phyloP scores from a whole-genome alignment of 2,113 vertebrate species.

The human region GRCh38 chr5:161901501-161902000 shows the following conservation, averaged over 20 bases:
- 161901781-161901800: not conserved
- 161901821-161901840: not conserved
- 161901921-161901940: not conserved
- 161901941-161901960: not conserved
- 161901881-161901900: not conserved
- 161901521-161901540: not conserved
- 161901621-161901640: not conserved
- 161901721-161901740: not conserved
- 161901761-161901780: not conserved
- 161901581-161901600: not conserved
- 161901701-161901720: not conserved
- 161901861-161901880: not conserved
- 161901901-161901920: not conserved
- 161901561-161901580: not conserved
- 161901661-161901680: not conserved
- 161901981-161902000: too few species aligned
- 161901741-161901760: not conserved
- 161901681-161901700: not conserved
- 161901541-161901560: not conserved
- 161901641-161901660: not conserved
- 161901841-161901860: not conserved
- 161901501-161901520: not conserved
- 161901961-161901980: too few species aligned
- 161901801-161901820: not conserved
- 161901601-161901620: not conserved